These are phyloP conservation scores for Lagopus muta DNA, from an alignment of 2,113 vertebrate genomes.

Conservation along the genomic window DNA sequence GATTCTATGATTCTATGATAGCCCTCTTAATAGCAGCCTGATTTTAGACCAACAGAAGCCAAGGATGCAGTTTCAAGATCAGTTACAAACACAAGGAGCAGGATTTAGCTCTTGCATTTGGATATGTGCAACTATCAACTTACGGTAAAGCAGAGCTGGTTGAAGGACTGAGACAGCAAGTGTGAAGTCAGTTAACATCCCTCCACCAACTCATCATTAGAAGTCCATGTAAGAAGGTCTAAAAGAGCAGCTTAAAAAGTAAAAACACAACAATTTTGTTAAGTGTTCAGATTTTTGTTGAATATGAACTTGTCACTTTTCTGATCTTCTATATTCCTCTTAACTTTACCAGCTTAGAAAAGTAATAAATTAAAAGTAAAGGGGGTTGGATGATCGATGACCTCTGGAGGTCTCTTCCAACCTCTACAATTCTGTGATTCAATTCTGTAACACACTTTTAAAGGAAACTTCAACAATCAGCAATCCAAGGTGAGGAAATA, in stretches of 20 bases:
- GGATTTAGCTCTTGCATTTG: background rate
- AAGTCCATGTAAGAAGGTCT: background rate
- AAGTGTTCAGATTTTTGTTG: background rate
- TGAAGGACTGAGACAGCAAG: background rate
- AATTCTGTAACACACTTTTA: background rate
- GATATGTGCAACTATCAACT: background rate
- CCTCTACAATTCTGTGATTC: too few relatives aligned
- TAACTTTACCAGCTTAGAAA: background rate
- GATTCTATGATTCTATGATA: background rate
- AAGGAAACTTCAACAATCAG: background rate
- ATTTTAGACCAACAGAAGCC: accelerated
- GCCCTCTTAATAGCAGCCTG: background rate
- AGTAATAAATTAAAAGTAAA: too few relatives aligned
- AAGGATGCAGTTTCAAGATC: background rate
- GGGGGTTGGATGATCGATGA: too few relatives aligned
- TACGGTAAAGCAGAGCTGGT: accelerated
- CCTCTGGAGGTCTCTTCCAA: too few relatives aligned
- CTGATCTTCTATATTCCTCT: background rate
- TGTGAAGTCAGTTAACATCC: background rate
- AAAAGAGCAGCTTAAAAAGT: background rate
- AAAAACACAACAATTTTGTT: background rate
- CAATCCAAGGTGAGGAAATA: background rate
- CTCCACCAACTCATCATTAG: background rate
- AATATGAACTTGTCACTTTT: background rate
- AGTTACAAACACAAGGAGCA: accelerated